A percentile compares a stretch with the other conserved stretches of the same genome.
Evolutionary conservation across 2,797 vertebrate species (phyloP).

Genomic region (Percopsis omiscomaycus): DNA sequence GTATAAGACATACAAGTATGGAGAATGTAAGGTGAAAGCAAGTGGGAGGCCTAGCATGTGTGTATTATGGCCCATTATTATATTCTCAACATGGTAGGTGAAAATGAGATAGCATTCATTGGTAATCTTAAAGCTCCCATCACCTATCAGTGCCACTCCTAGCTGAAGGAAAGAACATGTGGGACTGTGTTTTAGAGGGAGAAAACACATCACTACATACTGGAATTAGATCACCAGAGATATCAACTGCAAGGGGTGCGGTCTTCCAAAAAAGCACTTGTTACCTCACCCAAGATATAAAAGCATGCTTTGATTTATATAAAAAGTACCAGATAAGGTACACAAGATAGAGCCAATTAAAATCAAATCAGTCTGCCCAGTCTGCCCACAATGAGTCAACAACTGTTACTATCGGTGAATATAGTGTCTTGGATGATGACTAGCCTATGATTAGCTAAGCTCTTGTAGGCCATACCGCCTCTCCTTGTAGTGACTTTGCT

Average conservation of each 20-base stretch:
- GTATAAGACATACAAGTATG: no score
- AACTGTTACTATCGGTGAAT: no score
- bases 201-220: neutral
- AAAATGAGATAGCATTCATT: neutral
- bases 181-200: conserved; percentile 2
- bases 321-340: neutral
- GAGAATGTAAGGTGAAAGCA: no score
- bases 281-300: conserved; percentile 13
- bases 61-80: no score
- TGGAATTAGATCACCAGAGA: conserved; percentile 9
- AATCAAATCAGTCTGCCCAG: neutral
- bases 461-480: no score
- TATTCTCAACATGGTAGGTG: neutral
- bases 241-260: conserved; percentile 22
- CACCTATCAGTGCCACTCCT: neutral
- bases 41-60: no score
- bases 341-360: neutral
- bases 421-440: no score
- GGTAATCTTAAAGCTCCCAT: neutral
- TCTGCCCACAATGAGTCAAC: no score
- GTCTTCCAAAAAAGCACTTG: conserved; percentile 18
- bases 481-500: neutral
- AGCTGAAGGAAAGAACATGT: conserved; percentile 7
- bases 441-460: neutral
- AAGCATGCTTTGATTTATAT: neutral